phyloP scores from a whole-genome alignment of 2,113 vertebrate species.

The Pollachius pollachius region DNA sequence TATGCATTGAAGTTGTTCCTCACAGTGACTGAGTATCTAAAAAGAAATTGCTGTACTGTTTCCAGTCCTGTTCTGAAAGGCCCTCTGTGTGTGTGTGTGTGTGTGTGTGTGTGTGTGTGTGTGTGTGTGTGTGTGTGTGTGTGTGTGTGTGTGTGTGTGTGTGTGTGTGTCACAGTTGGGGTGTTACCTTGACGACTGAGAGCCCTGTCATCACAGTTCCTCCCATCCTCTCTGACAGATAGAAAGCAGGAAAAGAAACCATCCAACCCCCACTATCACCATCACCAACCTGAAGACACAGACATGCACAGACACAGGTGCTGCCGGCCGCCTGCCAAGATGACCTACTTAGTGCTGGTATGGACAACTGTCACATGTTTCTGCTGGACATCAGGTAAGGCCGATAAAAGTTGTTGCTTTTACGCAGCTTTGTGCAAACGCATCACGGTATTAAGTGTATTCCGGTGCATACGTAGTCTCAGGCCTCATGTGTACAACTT shows the following conservation, averaged over 20 bases:
- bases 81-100: conserved; percentile 2
- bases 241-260: conserved; percentile 54
- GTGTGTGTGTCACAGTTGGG: conserved; percentile 36
- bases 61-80: neutral
- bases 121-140: conserved; percentile 13
- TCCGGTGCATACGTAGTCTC: neutral
- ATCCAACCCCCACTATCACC: conserved; percentile 17
- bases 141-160: neutral
- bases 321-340: conserved; percentile 24
- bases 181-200: conserved; percentile 43
- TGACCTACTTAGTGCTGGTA: conserved; percentile 35
- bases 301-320: conserved; percentile 8
- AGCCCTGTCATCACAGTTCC: conserved; percentile 51
- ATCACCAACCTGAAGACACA: conserved; percentile 7
- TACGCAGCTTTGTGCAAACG: neutral
- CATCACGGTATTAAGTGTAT: neutral
- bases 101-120: conserved; percentile 24
- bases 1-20: too few relatives aligned
- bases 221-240: conserved; percentile 60
- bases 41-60: neutral
- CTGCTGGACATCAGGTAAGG: conserved; percentile 57
- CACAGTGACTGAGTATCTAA: too few relatives aligned
- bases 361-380: conserved; percentile 39
- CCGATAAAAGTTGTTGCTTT: neutral
- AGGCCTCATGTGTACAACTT: neutral